Evolutionary conservation across 2,888 invertebrate species (phyloP), one percentile per base, ranked within the genome.

Genomic region (Acrobasis repandana): DNA sequence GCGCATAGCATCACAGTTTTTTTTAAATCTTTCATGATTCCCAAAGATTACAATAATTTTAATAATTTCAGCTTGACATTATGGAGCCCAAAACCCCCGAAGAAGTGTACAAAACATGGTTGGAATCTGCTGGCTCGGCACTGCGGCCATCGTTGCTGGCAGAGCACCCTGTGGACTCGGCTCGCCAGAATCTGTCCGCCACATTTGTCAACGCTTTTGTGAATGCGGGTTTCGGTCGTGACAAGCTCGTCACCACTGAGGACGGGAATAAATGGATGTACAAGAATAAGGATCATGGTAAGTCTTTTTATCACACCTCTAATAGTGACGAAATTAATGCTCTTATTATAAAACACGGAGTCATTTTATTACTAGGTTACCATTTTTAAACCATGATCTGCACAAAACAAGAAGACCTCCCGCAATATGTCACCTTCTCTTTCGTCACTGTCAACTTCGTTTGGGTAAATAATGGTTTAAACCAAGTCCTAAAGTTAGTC

Each of bases 141-240:
- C 81, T 93, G 1, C 93, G 97, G 36, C 95, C 96, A 0, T 95
- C 96, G 0, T 94, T 96, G 52, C 93, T 95, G 1, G 94, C 95
- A 6, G 95, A 95, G 51, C 95, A 96, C 75, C 93, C 95, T 0
- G 95, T 98, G 0, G 99, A 99, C 88, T 99, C 99, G 0, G 98
- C 99, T 0, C 93, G 98, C 49, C 98, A 99, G 85, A 99, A 99
- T 87, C 93, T 99, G 20, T 99, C 99, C 0, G 96, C 99, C 0
- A 98, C 98, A 18, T 98, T 99, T 81, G 99, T 99, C 0, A 99
- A 99, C 86, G 99, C 99, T 0, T 98, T 99, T 79, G 99, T 99
- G 0, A 99, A 99, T 80, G 98, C 98, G 14, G 99, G 97, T 0
- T 99, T 99, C 85, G 98, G 99, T 2, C 95, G 96, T 16, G 99